These are phyloP conservation scores for Palaemon carinicauda DNA, from an alignment of 1,140 invertebrate genomes.

Conservation along the genomic window DNA sequence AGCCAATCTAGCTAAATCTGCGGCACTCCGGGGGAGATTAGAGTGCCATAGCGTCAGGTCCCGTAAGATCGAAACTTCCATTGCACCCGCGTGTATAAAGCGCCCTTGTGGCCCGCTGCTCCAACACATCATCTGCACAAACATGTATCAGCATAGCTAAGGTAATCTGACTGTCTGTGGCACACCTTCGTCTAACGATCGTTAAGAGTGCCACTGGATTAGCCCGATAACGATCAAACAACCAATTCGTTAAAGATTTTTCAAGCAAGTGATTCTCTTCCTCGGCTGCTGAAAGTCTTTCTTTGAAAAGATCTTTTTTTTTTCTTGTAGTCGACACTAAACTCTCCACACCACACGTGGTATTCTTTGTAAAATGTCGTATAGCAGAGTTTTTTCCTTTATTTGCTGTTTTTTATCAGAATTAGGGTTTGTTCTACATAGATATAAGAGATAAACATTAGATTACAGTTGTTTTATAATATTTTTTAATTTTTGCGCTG, in stretches of 20 bases:
- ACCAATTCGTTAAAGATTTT: background rate
- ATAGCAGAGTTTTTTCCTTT: no score
- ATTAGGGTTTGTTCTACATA: no score
- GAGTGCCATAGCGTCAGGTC: background rate
- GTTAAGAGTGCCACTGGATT: background rate
- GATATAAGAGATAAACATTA: no score
- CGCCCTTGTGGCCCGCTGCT: background rate
- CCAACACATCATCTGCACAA: background rate
- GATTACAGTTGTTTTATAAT: no score
- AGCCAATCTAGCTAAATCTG: no score
- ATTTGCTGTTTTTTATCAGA: no score
- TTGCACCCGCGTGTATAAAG: background rate
- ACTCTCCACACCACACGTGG: no score
- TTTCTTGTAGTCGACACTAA: no score
- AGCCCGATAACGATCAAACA: slow-evolving; percentile 5
- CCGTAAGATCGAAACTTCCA: background rate
- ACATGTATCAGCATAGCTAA: background rate
- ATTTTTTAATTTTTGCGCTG: background rate
- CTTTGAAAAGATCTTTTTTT: no score
- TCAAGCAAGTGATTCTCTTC: background rate
- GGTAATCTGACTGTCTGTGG: background rate
- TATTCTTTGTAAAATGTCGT: no score
- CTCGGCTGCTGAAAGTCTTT: no score
- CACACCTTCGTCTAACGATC: background rate
- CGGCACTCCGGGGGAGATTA: no score